These are phyloP conservation scores for Nematostella vectensis DNA, from an alignment of 92 coral and sea anemone species.

Conservation along the genomic window DNA sequence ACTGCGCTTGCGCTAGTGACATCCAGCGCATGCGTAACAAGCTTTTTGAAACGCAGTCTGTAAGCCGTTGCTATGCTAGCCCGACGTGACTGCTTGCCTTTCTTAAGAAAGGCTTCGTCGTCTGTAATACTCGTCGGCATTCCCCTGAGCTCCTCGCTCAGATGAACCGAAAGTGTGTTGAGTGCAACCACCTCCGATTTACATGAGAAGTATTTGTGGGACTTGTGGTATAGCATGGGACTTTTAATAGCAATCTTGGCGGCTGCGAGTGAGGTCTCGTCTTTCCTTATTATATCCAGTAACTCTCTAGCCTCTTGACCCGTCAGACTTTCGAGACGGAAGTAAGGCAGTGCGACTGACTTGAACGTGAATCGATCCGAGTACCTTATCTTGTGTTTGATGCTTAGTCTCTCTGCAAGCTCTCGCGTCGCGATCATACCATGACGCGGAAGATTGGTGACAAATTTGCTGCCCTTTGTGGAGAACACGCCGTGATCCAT, in stretches of 20 bases:
- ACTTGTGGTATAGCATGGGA: slow-evolving; percentile 31
- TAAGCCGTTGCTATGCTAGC: slow-evolving; percentile 37
- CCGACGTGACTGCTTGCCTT: slow-evolving; percentile 10
- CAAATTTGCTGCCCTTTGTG: slow-evolving; percentile 46
- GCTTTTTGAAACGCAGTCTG: slow-evolving; percentile 43
- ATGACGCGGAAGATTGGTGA: slow-evolving; percentile 25
- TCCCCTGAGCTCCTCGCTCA: slow-evolving; percentile 45
- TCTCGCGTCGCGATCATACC: slow-evolving; percentile 42
- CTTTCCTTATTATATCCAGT: slow-evolving; percentile 19
- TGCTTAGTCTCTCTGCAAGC: slow-evolving; percentile 34
- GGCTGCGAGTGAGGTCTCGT: slow-evolving; percentile 16
- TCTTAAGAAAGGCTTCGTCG: slow-evolving; percentile 40
- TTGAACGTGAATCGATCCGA: slow-evolving; percentile 43
- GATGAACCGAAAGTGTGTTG: slow-evolving; percentile 47
- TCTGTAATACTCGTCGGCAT: slow-evolving; percentile 43
- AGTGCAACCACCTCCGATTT: slow-evolving; percentile 63
- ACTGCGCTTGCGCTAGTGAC: slow-evolving; percentile 53
- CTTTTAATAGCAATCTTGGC: slow-evolving; percentile 33
- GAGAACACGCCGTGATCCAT: slow-evolving; percentile 51
- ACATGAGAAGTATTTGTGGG: slow-evolving; percentile 39
- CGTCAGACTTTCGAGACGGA: slow-evolving; percentile 43
- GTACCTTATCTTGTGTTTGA: slow-evolving; percentile 32
- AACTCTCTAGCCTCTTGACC: slow-evolving; percentile 27
- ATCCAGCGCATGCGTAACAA: slow-evolving; percentile 50
- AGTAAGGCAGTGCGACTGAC: slow-evolving; percentile 46